Conservation (phyloP, 2,888 invertebrate species). For the Pachycephus smyrnensis region DNA sequence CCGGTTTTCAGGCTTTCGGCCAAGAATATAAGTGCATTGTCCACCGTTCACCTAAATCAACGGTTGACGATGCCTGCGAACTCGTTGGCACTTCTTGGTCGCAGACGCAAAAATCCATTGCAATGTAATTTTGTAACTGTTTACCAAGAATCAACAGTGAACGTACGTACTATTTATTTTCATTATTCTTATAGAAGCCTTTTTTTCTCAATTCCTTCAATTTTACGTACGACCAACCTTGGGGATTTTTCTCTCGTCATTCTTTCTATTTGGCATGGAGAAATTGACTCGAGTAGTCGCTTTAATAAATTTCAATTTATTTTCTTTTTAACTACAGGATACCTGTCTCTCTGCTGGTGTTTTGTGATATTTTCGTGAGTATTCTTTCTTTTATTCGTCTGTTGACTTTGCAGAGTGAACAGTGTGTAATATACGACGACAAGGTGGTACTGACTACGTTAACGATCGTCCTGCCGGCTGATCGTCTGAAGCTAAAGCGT, state of each 20-base stretch:
- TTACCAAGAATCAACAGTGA: background rate
- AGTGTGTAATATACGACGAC: background rate
- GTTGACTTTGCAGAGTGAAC: background rate
- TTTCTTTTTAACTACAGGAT: background rate
- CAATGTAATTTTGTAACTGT: background rate
- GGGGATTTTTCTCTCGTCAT: background rate
- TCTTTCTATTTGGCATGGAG: background rate
- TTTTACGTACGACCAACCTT: background rate
- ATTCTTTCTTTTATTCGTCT: background rate
- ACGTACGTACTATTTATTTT: background rate
- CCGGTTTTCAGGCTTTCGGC: constrained; percentile 33
- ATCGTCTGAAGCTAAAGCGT: background rate
- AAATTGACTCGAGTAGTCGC: background rate
- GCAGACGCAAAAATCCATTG: constrained; percentile 28
- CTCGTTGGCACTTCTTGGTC: constrained; percentile 27
- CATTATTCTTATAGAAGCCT: background rate
- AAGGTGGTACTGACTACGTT: background rate
- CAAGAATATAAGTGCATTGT: constrained; percentile 33
- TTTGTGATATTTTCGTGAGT: background rate
- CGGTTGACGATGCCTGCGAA: constrained; percentile 1
- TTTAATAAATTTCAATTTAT: background rate
- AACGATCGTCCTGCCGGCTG: background rate
- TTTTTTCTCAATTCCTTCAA: background rate
- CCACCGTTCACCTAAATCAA: constrained; percentile 13
- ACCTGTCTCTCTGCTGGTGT: background rate